phyloP scores from a whole-genome alignment of 2,797 vertebrate genomes.

The Toxotes lorentzi region DNA sequence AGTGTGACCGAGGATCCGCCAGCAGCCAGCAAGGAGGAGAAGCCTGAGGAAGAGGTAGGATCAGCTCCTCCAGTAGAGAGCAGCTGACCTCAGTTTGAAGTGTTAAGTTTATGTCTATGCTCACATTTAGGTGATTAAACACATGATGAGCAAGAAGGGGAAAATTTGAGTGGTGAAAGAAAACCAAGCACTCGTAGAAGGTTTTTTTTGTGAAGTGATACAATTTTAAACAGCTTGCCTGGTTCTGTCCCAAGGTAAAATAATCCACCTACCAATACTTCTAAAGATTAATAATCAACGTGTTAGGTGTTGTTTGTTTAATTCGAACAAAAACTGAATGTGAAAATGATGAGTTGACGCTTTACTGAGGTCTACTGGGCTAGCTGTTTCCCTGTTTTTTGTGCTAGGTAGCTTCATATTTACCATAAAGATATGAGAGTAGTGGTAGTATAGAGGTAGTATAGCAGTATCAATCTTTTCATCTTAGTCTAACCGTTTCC shows the following conservation, averaged over 20 bases:
- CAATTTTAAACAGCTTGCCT: background rate
- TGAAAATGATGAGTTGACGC: background rate
- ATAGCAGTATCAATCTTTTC: background rate
- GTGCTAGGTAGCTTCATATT: background rate
- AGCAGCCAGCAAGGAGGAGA: slow-evolving; percentile 92
- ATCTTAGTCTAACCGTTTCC: too few relatives aligned
- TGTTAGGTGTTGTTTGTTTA: background rate
- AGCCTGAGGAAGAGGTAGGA: slow-evolving; percentile 93
- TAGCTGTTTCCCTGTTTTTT: background rate
- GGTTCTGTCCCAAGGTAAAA: background rate
- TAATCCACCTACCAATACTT: background rate
- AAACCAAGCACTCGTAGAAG: background rate
- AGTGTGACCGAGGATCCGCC: slow-evolving; percentile 92
- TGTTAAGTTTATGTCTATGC: background rate
- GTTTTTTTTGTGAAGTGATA: background rate
- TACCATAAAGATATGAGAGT: background rate
- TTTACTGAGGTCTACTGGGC: background rate
- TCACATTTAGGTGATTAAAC: background rate
- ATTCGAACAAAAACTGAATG: background rate
- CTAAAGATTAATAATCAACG: background rate
- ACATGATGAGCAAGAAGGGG: background rate
- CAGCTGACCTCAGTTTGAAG: slow-evolving; percentile 11
- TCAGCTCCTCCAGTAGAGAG: slow-evolving; percentile 1
- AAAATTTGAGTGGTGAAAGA: background rate
- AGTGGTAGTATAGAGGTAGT: too few relatives aligned